Conservation (phyloP, 1,140 invertebrate species). For the Lasioglossum albipes region DNA sequence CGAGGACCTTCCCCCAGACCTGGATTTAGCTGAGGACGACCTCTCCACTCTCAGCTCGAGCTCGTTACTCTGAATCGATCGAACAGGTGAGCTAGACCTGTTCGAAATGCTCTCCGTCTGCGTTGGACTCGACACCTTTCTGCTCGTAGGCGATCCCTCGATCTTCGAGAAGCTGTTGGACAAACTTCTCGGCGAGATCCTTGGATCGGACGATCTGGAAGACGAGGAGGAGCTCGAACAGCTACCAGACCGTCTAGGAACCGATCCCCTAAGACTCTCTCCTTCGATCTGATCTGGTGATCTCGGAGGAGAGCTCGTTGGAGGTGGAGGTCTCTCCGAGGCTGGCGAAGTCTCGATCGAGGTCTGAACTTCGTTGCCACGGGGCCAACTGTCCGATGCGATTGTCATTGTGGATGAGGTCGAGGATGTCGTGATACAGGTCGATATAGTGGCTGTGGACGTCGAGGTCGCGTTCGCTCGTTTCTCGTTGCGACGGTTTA, state of each 20-base stretch:
- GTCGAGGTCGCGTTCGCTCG: conserved; percentile 53
- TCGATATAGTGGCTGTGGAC: conserved; percentile 32
- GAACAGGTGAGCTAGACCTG: conserved; percentile 44
- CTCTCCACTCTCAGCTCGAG: conserved; percentile 56
- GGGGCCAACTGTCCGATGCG: conserved; percentile 48
- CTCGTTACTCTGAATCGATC: conserved; percentile 53
- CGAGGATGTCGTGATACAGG: conserved; percentile 42
- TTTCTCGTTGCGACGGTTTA: conserved; percentile 75
- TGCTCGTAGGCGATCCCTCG: conserved; percentile 34
- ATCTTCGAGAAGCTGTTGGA: conserved; percentile 43
- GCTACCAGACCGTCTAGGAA: conserved; percentile 69
- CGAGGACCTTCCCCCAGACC: conserved; percentile 55
- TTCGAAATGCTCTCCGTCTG: conserved; percentile 74
- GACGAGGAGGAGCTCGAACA: conserved; percentile 74
- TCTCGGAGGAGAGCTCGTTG: conserved; percentile 64
- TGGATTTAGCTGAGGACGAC: conserved; percentile 51
- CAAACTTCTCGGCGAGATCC: conserved; percentile 54
- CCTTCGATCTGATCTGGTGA: conserved; percentile 54
- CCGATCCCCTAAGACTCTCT: conserved; percentile 55
- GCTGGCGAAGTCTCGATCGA: conserved; percentile 37
- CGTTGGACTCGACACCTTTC: conserved; percentile 75
- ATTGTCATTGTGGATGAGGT: conserved; percentile 46
- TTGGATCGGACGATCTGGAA: conserved; percentile 60
- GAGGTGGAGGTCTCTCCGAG: conserved; percentile 58
- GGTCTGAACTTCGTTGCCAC: conserved; percentile 45